Conservation (phyloP, 2,113 vertebrate species). For the Chlorocebus sabaeus region DNA sequence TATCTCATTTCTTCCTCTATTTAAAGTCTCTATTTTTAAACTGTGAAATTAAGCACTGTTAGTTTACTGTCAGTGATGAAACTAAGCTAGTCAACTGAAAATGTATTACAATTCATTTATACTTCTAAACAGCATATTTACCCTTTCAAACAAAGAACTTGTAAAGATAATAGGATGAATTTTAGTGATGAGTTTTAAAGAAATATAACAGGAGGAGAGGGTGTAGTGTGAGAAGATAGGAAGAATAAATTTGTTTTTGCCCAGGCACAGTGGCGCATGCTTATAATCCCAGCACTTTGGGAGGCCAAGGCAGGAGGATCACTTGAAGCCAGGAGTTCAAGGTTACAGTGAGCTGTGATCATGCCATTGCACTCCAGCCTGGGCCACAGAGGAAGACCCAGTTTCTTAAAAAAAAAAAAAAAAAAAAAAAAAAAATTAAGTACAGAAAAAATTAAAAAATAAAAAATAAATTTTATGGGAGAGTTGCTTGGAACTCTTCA, state of each 20-base stretch:
- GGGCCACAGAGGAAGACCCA: too few relatives aligned
- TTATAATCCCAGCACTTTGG: too few relatives aligned
- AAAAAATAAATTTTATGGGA: background rate
- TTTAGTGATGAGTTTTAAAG: background rate
- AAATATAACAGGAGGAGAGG: background rate
- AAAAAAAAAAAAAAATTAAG: too few relatives aligned
- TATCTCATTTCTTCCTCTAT: conserved; percentile 18
- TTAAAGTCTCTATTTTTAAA: conserved; percentile 11
- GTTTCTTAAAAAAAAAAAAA: too few relatives aligned
- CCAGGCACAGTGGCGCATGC: too few relatives aligned
- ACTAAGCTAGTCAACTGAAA: background rate
- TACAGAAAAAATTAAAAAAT: too few relatives aligned
- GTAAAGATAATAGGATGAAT: background rate
- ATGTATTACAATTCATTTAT: background rate
- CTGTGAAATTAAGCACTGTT: background rate
- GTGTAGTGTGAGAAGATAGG: background rate
- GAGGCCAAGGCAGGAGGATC: too few relatives aligned
- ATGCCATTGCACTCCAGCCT: too few relatives aligned
- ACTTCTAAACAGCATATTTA: background rate
- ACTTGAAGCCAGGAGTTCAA: too few relatives aligned
- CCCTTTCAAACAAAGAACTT: background rate
- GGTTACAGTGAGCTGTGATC: too few relatives aligned
- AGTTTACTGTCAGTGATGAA: background rate
- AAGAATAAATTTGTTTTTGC: background rate
- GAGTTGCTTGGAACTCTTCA: background rate